Evolutionary conservation across 2,888 invertebrate species (phyloP), one percentile per base, ranked within the genome.

Genomic region (Notodonta ziczac): DNA sequence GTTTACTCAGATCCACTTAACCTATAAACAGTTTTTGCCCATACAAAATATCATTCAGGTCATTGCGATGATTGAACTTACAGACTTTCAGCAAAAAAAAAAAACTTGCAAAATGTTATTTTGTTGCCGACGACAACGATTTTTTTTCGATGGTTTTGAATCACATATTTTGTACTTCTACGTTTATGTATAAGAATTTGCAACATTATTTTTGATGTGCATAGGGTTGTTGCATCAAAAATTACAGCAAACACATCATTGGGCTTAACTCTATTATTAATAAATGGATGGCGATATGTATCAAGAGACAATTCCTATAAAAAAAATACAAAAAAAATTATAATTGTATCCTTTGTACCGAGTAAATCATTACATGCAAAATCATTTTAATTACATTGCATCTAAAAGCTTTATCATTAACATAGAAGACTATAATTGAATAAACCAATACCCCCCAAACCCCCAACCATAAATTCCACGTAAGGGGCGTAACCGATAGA

Each of bases 401-500:
- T 52, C 58, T 55, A 53, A 74, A 63, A 51, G 58, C 59, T 57
- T 13, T 59, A 58, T 56, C 63, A 65, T 66, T 69, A 60, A 65
- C 56, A 68, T 67, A 62, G 60, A 62, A 72, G 76, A 59, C 56
- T 57, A 59, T 83, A 82, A 82, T 84, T 83, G 80, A 83, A 81
- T 81, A 85, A 80, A 77, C 80, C 81, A 87, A 84, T 84, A 78
- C 74, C 74, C 69, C 78, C 67, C 72, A 76, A 80, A 78, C 80
- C 82, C 76, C 72, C 78, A 70, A 73, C 83, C 81, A 88, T 87
- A 87, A 86, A 89, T 89, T 84, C 80, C 78, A 73, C 75, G 75
- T 58, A 67, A 70, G 80, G 80, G 87, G 86, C 89, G 88, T 86
- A 78, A 76, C 86, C 90, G 82, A 86, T 88, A 88, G 88, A 89